Conservation (phyloP, 2,888 invertebrate species). For the Dorcus parallelipipedus region DNA sequence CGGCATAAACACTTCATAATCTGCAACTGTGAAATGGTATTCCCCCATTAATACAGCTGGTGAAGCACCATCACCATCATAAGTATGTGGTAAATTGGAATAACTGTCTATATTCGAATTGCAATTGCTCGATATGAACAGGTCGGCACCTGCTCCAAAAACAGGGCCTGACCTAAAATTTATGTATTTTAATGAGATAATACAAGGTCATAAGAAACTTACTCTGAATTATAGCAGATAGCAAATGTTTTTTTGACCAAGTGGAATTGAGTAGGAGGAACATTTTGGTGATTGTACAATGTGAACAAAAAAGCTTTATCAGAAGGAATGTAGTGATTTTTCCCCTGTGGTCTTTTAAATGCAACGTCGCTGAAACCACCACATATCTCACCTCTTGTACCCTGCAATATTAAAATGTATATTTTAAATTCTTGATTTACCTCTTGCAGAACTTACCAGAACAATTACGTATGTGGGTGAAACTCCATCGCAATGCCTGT, state of each 20-base stretch:
- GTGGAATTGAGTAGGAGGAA: constrained; percentile 74
- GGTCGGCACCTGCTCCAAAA: constrained; percentile 91
- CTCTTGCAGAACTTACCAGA: constrained; percentile 51
- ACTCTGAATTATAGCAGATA: constrained; percentile 86
- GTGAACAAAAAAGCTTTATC: constrained; percentile 86
- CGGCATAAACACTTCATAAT: constrained; percentile 87
- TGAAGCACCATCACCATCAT: constrained; percentile 71
- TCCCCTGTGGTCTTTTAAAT: constrained; percentile 62
- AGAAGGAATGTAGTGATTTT: constrained; percentile 79
- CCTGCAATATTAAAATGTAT: constrained; percentile 46
- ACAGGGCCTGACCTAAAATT: constrained; percentile 79
- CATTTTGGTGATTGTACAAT: constrained; percentile 67
- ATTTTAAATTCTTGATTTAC: constrained; percentile 1
- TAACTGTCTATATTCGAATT: constrained; percentile 88
- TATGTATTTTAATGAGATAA: not conserved
- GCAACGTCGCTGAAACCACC: constrained; percentile 84
- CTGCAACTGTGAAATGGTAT: constrained; percentile 86
- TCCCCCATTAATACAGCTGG: constrained; percentile 72
- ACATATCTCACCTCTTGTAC: constrained; percentile 75
- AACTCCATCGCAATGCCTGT: constrained; percentile 82
- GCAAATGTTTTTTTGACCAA: constrained; percentile 86
- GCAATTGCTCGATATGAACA: constrained; percentile 81
- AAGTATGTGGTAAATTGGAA: constrained; percentile 89
- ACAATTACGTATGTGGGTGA: constrained; percentile 81
- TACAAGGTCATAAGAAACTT: constrained; percentile 41